Evolutionary conservation across 2,888 invertebrate species (phyloP).

Genomic region (Habrosyne pyritoides): DNA sequence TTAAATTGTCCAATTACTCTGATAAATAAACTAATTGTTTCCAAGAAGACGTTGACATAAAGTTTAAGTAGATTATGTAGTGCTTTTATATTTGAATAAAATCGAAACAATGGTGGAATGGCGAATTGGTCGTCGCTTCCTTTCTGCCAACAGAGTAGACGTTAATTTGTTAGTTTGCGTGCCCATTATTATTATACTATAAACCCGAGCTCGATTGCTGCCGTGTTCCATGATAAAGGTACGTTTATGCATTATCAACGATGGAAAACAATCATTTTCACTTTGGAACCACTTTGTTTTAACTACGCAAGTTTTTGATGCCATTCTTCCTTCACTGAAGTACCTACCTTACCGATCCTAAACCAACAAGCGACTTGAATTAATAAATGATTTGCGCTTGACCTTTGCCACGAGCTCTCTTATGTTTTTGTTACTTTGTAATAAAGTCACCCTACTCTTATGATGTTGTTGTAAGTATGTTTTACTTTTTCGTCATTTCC

Average conservation of each 20-base stretch:
- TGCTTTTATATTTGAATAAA: not conserved
- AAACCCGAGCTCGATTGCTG: slow-evolving; percentile 38
- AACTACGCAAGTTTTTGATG: slow-evolving; percentile 8
- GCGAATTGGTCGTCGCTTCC: slow-evolving; percentile 21
- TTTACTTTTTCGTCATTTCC: not conserved
- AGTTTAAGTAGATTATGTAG: not conserved
- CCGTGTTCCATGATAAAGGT: slow-evolving; percentile 40
- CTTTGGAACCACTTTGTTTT: slow-evolving; percentile 19
- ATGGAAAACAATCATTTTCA: slow-evolving; percentile 43
- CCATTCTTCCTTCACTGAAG: slow-evolving; percentile 5
- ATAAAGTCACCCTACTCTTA: not conserved
- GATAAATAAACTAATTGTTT: not conserved
- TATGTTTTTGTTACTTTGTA: slow-evolving; percentile 7
- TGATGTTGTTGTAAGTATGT: not conserved
- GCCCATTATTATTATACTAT: slow-evolving; percentile 50
- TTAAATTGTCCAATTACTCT: not conserved
- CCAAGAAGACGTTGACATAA: not conserved
- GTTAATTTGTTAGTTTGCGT: slow-evolving; percentile 51
- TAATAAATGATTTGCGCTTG: slow-evolving; percentile 6
- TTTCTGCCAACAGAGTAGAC: slow-evolving; percentile 17
- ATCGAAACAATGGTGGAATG: slow-evolving; percentile 10
- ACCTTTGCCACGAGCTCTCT: slow-evolving; percentile 1
- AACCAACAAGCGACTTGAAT: slow-evolving; percentile 2
- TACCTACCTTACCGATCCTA: slow-evolving; percentile 10
- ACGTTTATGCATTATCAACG: slow-evolving; percentile 39